Conservation (phyloP, 2,888 invertebrate genomes). For the Cactoblastis cactorum region DNA sequence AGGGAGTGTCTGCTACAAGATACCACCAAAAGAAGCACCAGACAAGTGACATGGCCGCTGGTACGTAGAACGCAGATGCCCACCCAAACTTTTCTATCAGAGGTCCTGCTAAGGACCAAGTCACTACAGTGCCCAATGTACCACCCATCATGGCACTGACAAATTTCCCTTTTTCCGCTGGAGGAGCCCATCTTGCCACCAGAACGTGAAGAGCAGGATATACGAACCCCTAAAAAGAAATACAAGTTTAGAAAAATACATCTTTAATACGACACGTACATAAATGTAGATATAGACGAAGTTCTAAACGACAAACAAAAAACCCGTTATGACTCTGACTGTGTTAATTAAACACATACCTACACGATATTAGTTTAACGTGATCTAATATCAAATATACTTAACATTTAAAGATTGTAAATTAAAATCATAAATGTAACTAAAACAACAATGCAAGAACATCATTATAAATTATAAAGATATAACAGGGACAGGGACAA, state of each 20-base stretch:
- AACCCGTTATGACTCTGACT: background rate
- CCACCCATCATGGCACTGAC: slow-evolving; percentile 86
- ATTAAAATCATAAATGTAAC: too few species aligned
- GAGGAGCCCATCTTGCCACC: slow-evolving; percentile 86
- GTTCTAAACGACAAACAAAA: background rate
- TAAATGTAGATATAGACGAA: background rate
- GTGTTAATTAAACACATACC: background rate
- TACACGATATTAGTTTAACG: background rate
- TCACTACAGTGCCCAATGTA: slow-evolving; percentile 84
- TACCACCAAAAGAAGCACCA: slow-evolving; percentile 82
- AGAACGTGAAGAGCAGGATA: slow-evolving; percentile 83
- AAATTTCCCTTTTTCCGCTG: slow-evolving; percentile 86
- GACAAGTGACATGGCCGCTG: slow-evolving; percentile 74
- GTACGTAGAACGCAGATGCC: slow-evolving; percentile 84
- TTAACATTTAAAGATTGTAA: background rate
- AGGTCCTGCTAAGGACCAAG: slow-evolving; percentile 83
- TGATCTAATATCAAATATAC: slow-evolving; percentile 8
- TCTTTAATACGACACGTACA: background rate
- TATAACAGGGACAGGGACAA: too few species aligned
- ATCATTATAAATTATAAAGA: too few species aligned
- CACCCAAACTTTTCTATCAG: slow-evolving; percentile 82
- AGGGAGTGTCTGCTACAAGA: slow-evolving; percentile 82
- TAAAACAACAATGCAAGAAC: too few species aligned
- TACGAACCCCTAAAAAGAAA: slow-evolving; percentile 71
- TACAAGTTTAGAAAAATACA: background rate